Conservation (phyloP, 1,140 invertebrate genomes). For the Psilanteris sp. region DNA sequence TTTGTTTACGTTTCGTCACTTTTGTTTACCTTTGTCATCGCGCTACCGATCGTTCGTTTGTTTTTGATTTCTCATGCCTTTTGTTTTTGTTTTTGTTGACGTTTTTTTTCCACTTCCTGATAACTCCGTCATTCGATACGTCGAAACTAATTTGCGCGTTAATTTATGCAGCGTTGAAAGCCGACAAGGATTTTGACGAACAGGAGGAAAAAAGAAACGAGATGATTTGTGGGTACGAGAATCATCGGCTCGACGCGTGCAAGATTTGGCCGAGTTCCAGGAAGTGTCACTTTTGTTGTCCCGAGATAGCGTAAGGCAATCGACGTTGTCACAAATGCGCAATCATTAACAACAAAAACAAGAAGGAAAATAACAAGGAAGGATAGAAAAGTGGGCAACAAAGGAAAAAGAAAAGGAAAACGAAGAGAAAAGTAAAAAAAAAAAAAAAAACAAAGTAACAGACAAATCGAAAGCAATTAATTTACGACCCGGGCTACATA, state of each 20-base stretch:
- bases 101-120: neutral
- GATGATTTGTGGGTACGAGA: constrained; percentile 39
- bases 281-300: constrained; percentile 37
- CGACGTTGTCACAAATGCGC: constrained; percentile 5
- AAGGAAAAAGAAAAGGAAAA: too few relatives aligned
- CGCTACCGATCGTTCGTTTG: too few relatives aligned
- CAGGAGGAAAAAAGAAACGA: neutral
- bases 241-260: constrained; percentile 27
- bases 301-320: constrained; percentile 15
- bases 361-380: constrained; percentile 2
- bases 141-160: constrained; percentile 18
- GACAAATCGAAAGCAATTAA: constrained; percentile 10
- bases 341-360: constrained; percentile 19
- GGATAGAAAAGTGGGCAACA: constrained; percentile 1
- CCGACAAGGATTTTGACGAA: constrained; percentile 3
- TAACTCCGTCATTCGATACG: neutral
- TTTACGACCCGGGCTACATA: constrained; percentile 6
- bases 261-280: constrained; percentile 39
- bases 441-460: neutral
- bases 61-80: too few relatives aligned
- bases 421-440: neutral
- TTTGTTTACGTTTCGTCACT: too few relatives aligned
- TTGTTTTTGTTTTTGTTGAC: too few relatives aligned
- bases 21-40: too few relatives aligned
- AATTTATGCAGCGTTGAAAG: constrained; percentile 20